Evolutionary conservation across 2,113 vertebrate species (phyloP).

Genomic region (Noturus placidus): DNA sequence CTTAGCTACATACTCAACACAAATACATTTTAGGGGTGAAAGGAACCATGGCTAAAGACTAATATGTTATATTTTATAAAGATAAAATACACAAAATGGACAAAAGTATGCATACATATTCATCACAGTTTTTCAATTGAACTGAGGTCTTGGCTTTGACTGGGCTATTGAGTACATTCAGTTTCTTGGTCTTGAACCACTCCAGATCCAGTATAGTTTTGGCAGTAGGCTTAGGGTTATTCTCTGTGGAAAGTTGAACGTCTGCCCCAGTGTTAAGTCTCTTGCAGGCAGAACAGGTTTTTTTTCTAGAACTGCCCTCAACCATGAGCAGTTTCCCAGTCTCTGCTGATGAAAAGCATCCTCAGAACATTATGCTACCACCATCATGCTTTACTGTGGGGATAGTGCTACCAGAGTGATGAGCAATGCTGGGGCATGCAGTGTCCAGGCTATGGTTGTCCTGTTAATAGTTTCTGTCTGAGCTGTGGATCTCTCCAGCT

Average conservation of each 20-base stretch:
- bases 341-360: neutral
- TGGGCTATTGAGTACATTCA: neutral
- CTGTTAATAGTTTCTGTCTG: neutral
- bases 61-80: too few species aligned
- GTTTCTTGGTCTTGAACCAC: neutral
- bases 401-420: neutral
- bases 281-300: neutral
- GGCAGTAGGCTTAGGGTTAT: too few species aligned
- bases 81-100: too few species aligned
- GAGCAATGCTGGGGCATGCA: neutral
- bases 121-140: too few species aligned
- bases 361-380: neutral
- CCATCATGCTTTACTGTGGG: neutral
- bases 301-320: neutral
- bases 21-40: too few species aligned
- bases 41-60: too few species aligned
- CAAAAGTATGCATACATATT: too few species aligned
- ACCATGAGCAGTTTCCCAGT: neutral
- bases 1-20: too few species aligned
- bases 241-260: too few species aligned
- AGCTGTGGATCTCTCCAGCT: neutral
- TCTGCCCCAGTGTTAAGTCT: neutral
- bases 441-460: neutral
- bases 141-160: too few species aligned
- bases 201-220: neutral